These are phyloP conservation scores for Philotrypesis tridentata DNA, from an alignment of 1,140 invertebrate genomes.

Conservation along the genomic window DNA sequence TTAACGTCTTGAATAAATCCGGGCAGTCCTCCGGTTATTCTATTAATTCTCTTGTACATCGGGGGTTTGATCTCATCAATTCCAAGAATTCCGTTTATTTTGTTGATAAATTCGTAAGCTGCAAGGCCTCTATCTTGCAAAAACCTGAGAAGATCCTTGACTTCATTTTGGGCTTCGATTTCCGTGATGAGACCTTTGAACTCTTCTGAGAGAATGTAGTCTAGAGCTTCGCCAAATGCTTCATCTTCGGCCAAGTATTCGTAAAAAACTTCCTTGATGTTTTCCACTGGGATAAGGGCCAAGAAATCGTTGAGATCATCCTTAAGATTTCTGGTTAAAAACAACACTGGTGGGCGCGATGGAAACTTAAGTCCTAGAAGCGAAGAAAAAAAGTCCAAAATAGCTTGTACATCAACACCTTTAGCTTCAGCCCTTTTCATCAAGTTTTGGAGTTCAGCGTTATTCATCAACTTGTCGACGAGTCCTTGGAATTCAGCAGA, in stretches of 20 bases:
- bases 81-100: conserved; percentile 53
- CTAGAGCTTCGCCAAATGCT: conserved; percentile 49
- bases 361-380: conserved; percentile 56
- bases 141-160: conserved; percentile 50
- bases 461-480: conserved; percentile 30
- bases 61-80: background rate
- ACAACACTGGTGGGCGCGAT: background rate
- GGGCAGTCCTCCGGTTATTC: conserved; percentile 50
- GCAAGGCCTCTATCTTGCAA: conserved; percentile 47
- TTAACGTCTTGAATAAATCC: conserved; percentile 48
- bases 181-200: conserved; percentile 51
- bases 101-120: conserved; percentile 50
- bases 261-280: conserved; percentile 50
- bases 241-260: conserved; percentile 53
- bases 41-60: background rate
- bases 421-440: conserved; percentile 46
- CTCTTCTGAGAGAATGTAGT: conserved; percentile 52
- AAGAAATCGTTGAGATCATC: conserved; percentile 55
- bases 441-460: conserved; percentile 35
- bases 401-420: conserved; percentile 51
- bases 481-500: conserved; percentile 48
- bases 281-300: conserved; percentile 42
- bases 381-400: conserved; percentile 51
- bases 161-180: conserved; percentile 52
- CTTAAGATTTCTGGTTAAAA: background rate